A percentile compares a stretch with the other conserved stretches of the same genome.
These are phyloP conservation scores for Lepidurus arcticus DNA, from an alignment of 1,140 invertebrate species.

Conservation along the genomic window DNA sequence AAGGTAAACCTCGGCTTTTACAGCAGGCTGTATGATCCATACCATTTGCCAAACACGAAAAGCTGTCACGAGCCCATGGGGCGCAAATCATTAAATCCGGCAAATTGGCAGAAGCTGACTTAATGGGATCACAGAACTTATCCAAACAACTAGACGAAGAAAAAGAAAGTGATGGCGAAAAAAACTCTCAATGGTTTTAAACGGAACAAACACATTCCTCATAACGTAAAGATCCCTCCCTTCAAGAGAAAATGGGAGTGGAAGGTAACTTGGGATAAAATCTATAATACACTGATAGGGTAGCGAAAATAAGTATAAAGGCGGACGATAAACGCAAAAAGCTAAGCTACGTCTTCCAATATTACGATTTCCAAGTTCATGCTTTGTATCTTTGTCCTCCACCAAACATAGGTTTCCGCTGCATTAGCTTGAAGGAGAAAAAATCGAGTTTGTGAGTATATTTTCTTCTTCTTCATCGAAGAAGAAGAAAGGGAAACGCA, in stretches of 20 bases:
- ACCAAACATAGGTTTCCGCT: not conserved
- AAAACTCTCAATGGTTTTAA: not conserved
- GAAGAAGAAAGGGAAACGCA: not conserved
- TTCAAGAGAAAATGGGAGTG: too few species aligned
- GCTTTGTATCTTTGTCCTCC: constrained; percentile 17
- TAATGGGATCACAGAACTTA: constrained; percentile 68
- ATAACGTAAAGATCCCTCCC: too few species aligned
- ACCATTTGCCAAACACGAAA: constrained; percentile 69
- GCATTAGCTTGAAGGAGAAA: constrained; percentile 12
- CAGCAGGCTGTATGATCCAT: constrained; percentile 77
- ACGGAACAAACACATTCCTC: too few species aligned
- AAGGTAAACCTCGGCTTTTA: constrained; percentile 61
- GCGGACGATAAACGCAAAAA: not conserved
- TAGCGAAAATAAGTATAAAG: not conserved
- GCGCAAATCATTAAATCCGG: constrained; percentile 78
- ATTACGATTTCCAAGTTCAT: not conserved
- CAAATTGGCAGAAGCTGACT: constrained; percentile 54
- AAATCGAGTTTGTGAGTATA: not conserved
- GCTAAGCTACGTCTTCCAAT: not conserved
- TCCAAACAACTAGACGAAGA: constrained; percentile 55
- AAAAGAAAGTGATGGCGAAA: constrained; percentile 19
- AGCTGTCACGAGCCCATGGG: constrained; percentile 70
- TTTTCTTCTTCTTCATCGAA: not conserved
- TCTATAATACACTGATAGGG: too few species aligned
- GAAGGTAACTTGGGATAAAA: too few species aligned